Evolutionary conservation across 2,888 invertebrate species (phyloP), one percentile per base, ranked within the genome.

Genomic region (Hetaerina titia): DNA sequence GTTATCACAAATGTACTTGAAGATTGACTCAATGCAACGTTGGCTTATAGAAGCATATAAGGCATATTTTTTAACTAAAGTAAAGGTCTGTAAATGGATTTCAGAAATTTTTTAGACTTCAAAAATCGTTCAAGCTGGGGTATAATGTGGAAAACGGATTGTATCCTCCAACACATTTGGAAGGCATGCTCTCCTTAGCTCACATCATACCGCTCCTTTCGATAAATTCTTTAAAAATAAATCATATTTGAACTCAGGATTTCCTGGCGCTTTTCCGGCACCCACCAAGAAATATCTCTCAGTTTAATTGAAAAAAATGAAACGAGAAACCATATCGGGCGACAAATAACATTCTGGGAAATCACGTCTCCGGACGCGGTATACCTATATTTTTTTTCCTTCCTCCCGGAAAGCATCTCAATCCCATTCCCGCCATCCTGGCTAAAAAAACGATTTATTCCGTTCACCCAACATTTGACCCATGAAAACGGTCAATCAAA

Each of bases 401-500:
- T 81, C 11, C 31, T 31, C 81, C 25, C 31, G 69, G 31, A 69
- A n/a, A 92, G 69, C 69, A 56, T 92, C 64, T 69, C 64, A 92
- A 74, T 92, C 25, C 92, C 45, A 7, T 22, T 31, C 64, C 64
- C 22, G 11, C 31, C 25, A 15, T 31, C 81, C 31, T 9, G 1
- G 25, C 9, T 11, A 69, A 69, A 81, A 81, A 92, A 92, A n/a
- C 92, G 92, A 92, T 92, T 92, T 64, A 92, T 92, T 69, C 25
- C 69, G 19, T 56, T 69, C 69, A 69, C 69, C 64, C 56, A 90
- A 17, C 92, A 69, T 92, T 69, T 56, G 56, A 56, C 19, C 9
- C 92, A 56, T 56, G 69, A 74, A 90, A 92, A 92, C 92, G 92
- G 92, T 92, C 69, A 69, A 92, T 92, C 69, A 92, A 92, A 92